Base-by-base conservation (phyloP, 1,140 invertebrate species). In the Diabrotica virgifera region DNA sequence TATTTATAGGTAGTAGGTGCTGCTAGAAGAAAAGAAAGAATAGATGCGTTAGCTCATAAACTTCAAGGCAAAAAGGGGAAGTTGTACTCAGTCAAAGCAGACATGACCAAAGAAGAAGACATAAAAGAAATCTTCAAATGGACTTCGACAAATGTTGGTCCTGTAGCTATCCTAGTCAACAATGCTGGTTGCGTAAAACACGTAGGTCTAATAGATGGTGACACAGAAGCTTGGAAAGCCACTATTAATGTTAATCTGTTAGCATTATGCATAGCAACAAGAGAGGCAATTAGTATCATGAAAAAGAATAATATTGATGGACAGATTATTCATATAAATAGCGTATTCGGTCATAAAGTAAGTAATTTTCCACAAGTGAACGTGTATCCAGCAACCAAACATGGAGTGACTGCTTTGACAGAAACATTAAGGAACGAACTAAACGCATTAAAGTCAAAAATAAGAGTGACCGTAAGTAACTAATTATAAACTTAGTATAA, bases 351-450 rank as follows among this genome's bases (percentile, higher is more conserved):
- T 9, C 82, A 83, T 53, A 68, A 74, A 63, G 73, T 82, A 3
- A 65, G 70, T 37, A 36, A 65, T 12, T 50, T 38, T 40, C 61
- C 66, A 5, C 38, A 75, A 73, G 70, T 9, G 77, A 81, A 24
- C 77, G 77, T 62, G 46, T 93, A 92, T 75, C 66, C 83, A 1
- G 83, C 86, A 9, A 86, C 85, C 14, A 93, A 93, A 81, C 84
- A 84, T 78, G 89, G 87, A 0, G 76, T 92, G 1, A 89, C 84
- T 4, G 87, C 85, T 0, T 77, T 93, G 63, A 84, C 85, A 2
- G 83, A 87, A 64, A 82, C 86, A 0, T 72, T 91, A 6, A 77
- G 86, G n/a, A 6, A 10, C 36, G 66, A 67, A 36, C 56, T 64
- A 7, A 35, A 14, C 3, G 11, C 7, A 5, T 24, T 13, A 11